Conservation (phyloP, 2,797 vertebrate genomes). For the Mormyrus hasselquistii region DNA sequence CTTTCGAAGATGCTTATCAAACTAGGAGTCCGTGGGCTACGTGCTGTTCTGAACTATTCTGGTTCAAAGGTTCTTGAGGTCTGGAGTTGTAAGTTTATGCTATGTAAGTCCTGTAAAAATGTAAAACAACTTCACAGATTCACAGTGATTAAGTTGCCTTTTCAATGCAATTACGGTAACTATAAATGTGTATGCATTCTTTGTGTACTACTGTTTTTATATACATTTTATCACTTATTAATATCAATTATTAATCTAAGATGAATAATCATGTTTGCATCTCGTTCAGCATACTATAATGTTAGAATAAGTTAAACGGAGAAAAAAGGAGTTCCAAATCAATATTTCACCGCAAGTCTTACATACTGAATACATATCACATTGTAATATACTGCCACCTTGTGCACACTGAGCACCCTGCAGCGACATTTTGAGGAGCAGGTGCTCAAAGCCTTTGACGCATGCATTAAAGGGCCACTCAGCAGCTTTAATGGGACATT, state of each 20-base stretch:
- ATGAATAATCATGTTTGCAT: background rate
- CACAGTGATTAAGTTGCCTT: background rate
- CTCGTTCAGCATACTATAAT: background rate
- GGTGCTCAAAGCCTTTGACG: background rate
- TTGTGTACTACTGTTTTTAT: background rate
- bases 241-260: background rate
- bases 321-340: background rate
- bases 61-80: background rate
- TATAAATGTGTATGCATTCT: background rate
- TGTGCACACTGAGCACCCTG: conserved; percentile 26
- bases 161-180: background rate
- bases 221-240: background rate
- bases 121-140: background rate
- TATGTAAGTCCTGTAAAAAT: background rate
- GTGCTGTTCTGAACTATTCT: background rate
- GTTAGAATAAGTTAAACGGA: background rate
- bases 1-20: background rate
- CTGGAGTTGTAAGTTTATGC: background rate
- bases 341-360: background rate
- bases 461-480: background rate
- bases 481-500: background rate
- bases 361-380: background rate
- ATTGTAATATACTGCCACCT: conserved; percentile 41
- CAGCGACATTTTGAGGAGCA: background rate
- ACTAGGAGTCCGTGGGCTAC: background rate